Percentiles rank a stretch among this genome's conserved stretches.
Evolutionary conservation across 2,888 invertebrate genomes (phyloP).

Genomic region (Hirtodrosophila confusa): DNA sequence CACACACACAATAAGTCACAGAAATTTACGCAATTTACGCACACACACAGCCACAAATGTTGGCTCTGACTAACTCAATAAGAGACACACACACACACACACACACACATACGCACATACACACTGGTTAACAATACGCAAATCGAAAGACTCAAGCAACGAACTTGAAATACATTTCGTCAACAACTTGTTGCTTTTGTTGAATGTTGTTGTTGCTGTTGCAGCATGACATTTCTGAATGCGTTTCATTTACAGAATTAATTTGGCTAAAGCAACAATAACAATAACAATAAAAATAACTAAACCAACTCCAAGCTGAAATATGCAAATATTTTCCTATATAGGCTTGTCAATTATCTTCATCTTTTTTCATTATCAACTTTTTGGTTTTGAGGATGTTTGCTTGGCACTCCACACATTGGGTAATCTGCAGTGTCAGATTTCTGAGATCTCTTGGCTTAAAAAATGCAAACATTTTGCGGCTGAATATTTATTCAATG

Average conservation of each 20-base stretch:
- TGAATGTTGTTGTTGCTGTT: slow-evolving; percentile 34
- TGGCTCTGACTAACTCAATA: slow-evolving; percentile 67
- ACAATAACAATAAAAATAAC: too few species aligned
- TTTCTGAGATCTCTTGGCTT: slow-evolving; percentile 10
- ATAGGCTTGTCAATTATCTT: slow-evolving; percentile 20
- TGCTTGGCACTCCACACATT: slow-evolving; percentile 42
- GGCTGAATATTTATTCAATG: slow-evolving; percentile 39
- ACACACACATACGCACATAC: slow-evolving; percentile 6
- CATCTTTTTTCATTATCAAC: too few species aligned
- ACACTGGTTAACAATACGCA: slow-evolving; percentile 46
- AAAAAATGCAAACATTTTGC: slow-evolving; percentile 60
- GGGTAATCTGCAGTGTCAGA: slow-evolving; percentile 34
- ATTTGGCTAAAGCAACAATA: slow-evolving; percentile 32
- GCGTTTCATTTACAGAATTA: slow-evolving; percentile 59
- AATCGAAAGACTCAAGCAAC: slow-evolving; percentile 75
- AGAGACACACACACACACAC: slow-evolving; percentile 19
- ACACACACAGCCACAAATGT: slow-evolving; percentile 34
- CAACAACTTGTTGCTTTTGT: slow-evolving; percentile 42
- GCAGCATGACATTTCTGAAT: slow-evolving; percentile 59
- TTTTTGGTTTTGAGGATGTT: slow-evolving; percentile 39
- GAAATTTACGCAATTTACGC: slow-evolving; percentile 65
- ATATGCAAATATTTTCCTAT: slow-evolving; percentile 58
- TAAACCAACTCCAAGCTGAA: slow-evolving; percentile 6
- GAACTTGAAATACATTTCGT: slow-evolving; percentile 76
- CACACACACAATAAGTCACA: slow-evolving; percentile 39